phyloP scores from a whole-genome alignment of 2,113 vertebrate genomes.

The Alectura lathami region DNA sequence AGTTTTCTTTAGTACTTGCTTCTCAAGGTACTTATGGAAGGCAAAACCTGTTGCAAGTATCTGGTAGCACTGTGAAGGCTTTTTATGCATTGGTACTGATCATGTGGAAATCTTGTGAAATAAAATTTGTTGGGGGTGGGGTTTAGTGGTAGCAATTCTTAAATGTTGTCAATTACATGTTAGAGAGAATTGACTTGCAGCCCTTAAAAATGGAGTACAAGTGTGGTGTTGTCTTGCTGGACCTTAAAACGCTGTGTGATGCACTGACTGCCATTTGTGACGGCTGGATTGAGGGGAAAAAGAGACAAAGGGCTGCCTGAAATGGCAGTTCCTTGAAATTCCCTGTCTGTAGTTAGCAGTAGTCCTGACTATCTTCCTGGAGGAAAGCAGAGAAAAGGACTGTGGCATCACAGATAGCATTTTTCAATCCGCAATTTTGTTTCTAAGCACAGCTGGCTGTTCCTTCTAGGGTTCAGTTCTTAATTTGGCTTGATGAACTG shows the following conservation, averaged over 20 bases:
- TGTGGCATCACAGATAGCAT: background rate
- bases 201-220: background rate
- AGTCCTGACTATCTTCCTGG: background rate
- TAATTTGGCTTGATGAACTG: background rate
- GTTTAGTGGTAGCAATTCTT: background rate
- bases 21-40: background rate
- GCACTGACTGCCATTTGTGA: background rate
- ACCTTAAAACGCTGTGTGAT: background rate
- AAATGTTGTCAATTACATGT: background rate
- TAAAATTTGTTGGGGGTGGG: background rate
- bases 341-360: background rate
- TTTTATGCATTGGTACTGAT: background rate
- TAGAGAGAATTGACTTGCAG: background rate
- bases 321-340: background rate
- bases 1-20: background rate
- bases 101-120: background rate
- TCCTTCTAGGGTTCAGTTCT: background rate
- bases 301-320: fast-evolving
- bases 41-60: background rate
- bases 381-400: background rate
- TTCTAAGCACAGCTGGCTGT: background rate
- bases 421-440: background rate
- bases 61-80: background rate
- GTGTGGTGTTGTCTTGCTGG: background rate
- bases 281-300: background rate